Evolutionary conservation across 2,888 invertebrate genomes (phyloP).

Genomic region (Caenorhabditis sp.): DNA sequence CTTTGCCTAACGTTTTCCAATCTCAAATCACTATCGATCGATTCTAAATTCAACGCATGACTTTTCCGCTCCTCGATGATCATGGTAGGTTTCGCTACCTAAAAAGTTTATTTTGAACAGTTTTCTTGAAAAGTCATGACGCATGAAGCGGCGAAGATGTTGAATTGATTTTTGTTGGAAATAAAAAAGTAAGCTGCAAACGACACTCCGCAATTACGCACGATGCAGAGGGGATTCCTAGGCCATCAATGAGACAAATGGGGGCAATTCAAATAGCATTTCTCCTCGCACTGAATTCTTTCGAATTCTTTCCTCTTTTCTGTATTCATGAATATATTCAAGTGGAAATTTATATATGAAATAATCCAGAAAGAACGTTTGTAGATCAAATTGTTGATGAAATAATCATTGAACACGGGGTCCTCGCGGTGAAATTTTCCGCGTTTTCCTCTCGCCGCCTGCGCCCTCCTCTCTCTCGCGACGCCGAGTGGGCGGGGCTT

Average conservation of each 20-base stretch:
- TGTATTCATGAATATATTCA: no score
- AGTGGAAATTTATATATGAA: no score
- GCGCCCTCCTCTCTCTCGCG: no score
- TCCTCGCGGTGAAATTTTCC: no score
- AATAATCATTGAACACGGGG: no score
- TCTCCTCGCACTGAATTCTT: not conserved
- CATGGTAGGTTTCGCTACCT: constrained; percentile 50
- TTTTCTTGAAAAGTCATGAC: not conserved
- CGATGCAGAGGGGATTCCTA: not conserved
- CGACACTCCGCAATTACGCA: constrained; percentile 20
- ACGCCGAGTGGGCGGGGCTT: no score
- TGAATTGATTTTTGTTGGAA: not conserved
- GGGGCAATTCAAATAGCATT: constrained; percentile 3
- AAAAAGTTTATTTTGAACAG: constrained; percentile 5
- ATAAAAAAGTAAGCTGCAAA: not conserved
- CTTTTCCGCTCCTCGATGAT: constrained; percentile 58
- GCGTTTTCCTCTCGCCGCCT: no score
- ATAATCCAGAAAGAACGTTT: no score
- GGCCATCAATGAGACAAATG: not conserved
- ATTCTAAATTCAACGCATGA: constrained; percentile 66
- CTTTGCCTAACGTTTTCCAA: constrained; percentile 68
- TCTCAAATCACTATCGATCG: constrained; percentile 67
- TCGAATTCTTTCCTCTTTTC: no score
- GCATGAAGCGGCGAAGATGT: not conserved
- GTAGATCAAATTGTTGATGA: no score